Base-by-base conservation (phyloP, 35 echinoderm and acorn worm genomes). In the Hemicentrotus pulcherrimus region DNA sequence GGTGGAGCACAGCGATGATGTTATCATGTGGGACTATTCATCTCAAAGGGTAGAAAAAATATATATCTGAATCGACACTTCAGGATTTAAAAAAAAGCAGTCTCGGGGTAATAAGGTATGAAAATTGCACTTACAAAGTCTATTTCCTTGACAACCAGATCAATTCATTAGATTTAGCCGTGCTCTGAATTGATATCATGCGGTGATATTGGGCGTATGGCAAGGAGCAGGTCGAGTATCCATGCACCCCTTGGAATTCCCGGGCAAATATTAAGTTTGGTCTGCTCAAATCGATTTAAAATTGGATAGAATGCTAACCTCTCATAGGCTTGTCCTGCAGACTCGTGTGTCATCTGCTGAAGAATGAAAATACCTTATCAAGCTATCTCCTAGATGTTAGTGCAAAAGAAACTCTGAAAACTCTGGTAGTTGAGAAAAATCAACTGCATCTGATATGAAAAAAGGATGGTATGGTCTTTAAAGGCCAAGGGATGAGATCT, bases 151-250 rank as follows among this genome's bases (percentile, higher is more conserved):
- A 47, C 88, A 32, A 90, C 88, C 88, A 9, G 24, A 90, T 90
- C 88, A 90, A 90, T 90, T 90, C 46, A 47, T 90, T 90, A 90
- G 88, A 90, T 90, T 90, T 22, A 18, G 88, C 19, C 46, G 32
- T 90, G 32, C 88, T 90, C 32, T 47, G 88, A 78, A 78, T 78
- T 28, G 65, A 28, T 28, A 78, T 78, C 65, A 78, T 59, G 52
- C 52, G 16, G 52, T 59, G 52, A 59, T 59, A 59, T 70, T 70
- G 61, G 61, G 15, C 65, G 65, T n/a, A 28, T 2, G 8, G 19
- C 24, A 0, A 22, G 65, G 65, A 78, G 65, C 65, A 78, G 65
- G 65, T 28, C 22, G 65, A 78, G 65, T 78, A 28, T n/a, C 65
- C 24, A 78, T 7, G 65, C 65, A 78, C 65, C 65, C 65, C 65